Evolutionary conservation across 1,140 invertebrate genomes (phyloP).

Genomic region (Littorina saxatilis): DNA sequence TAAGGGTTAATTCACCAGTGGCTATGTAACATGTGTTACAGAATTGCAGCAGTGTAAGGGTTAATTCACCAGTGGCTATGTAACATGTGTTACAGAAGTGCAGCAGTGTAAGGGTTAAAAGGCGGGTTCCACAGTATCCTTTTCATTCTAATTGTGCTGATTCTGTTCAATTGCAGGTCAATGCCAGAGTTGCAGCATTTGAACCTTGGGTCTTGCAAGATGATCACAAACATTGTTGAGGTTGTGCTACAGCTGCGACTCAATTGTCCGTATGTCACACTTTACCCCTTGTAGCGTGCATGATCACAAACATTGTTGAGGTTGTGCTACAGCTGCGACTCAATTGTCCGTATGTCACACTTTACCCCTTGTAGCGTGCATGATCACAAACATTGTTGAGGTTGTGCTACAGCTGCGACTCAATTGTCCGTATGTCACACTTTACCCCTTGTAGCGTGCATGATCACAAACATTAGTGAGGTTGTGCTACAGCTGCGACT

Average conservation of each 20-base stretch:
- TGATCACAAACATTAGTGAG: slow-evolving; percentile 66
- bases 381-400: slow-evolving; percentile 66
- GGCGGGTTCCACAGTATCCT: not conserved
- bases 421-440: slow-evolving; percentile 66
- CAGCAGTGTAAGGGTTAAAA: not conserved
- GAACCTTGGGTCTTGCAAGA: slow-evolving; percentile 71
- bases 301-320: slow-evolving; percentile 66
- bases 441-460: no score
- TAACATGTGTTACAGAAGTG: no score
- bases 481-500: slow-evolving; percentile 62
- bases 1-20: no score
- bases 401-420: slow-evolving; percentile 62
- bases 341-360: slow-evolving; percentile 66
- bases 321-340: slow-evolving; percentile 62
- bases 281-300: no score
- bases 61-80: no score
- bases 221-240: slow-evolving; percentile 66
- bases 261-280: slow-evolving; percentile 66
- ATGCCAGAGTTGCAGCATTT: slow-evolving; percentile 69
- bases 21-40: no score
- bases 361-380: no score
- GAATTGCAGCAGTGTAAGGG: no score
- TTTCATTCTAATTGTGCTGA: slow-evolving; percentile 25
- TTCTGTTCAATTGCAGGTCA: slow-evolving; percentile 66
- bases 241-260: slow-evolving; percentile 62